Conservation (phyloP, 1,140 invertebrate genomes). For the Propsilocerus akamusi region DNA sequence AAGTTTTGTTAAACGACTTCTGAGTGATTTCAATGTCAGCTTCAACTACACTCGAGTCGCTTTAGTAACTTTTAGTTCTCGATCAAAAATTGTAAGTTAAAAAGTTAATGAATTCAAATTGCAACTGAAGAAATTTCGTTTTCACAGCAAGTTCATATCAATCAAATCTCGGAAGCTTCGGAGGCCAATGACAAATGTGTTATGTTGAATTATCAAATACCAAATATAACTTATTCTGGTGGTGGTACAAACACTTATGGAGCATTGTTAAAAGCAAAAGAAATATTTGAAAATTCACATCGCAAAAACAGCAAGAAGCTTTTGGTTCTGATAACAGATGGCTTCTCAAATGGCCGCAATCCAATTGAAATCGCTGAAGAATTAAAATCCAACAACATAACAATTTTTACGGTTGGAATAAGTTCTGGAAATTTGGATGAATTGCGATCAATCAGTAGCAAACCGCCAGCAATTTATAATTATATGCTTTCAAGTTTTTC, state of each 20-base stretch:
- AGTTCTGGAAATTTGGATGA: slow-evolving; percentile 45
- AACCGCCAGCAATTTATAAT: slow-evolving; percentile 40
- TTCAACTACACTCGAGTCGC: slow-evolving; percentile 40
- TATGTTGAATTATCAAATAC: slow-evolving; percentile 38
- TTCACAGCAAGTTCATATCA: slow-evolving; percentile 31
- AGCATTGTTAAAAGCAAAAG: slow-evolving; percentile 40
- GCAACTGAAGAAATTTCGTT: background rate
- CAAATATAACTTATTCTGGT: slow-evolving; percentile 38
- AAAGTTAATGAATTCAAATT: background rate
- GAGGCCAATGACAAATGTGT: slow-evolving; percentile 39
- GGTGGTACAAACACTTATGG: slow-evolving; percentile 51
- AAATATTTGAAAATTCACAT: slow-evolving; percentile 29
- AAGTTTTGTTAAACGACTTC: slow-evolving; percentile 47
- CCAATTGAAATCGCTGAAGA: slow-evolving; percentile 34
- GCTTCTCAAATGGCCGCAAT: slow-evolving; percentile 53
- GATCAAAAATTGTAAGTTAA: slow-evolving; percentile 28
- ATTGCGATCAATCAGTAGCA: slow-evolving; percentile 42
- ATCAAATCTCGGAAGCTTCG: slow-evolving; percentile 33
- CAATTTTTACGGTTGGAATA: slow-evolving; percentile 48
- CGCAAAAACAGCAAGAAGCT: slow-evolving; percentile 34
- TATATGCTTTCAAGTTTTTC: slow-evolving; percentile 51
- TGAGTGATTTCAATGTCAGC: slow-evolving; percentile 50
- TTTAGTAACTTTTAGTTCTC: slow-evolving; percentile 46
- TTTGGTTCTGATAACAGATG: slow-evolving; percentile 50
- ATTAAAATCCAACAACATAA: slow-evolving; percentile 30